These are phyloP conservation scores for Chrosomus eos DNA, from an alignment of 2,797 vertebrate genomes.

Conservation along the genomic window DNA sequence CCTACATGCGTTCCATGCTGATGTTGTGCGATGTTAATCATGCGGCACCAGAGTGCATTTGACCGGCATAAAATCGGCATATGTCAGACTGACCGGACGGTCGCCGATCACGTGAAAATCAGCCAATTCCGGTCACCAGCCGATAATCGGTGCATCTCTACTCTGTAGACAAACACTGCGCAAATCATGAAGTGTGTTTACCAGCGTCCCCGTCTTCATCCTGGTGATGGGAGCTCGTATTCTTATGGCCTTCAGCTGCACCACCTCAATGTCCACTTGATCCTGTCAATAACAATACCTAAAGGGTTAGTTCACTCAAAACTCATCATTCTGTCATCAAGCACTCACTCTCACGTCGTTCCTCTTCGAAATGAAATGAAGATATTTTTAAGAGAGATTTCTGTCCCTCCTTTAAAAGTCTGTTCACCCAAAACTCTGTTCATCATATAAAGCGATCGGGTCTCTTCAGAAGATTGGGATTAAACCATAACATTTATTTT, in stretches of 20 bases:
- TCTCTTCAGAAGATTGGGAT: not conserved
- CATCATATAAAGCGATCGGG: not conserved
- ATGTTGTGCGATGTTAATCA: no score
- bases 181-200: slow-evolving; percentile 59
- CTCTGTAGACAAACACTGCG: not conserved
- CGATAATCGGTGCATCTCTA: no score
- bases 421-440: not conserved
- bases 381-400: not conserved
- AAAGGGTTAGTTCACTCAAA: not conserved
- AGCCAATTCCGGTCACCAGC: no score
- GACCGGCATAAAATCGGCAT: no score
- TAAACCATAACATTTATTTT: not conserved
- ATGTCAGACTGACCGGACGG: no score
- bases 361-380: not conserved
- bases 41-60: no score
- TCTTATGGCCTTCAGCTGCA: slow-evolving; percentile 85
- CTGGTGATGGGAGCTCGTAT: slow-evolving; percentile 91
- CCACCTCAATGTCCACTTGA: slow-evolving; percentile 91
- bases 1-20: no score
- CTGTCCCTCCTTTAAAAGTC: not conserved
- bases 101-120: no score
- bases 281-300: slow-evolving; percentile 77
- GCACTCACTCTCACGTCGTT: not conserved
- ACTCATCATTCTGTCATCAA: not conserved
- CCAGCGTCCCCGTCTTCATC: slow-evolving; percentile 90